A percentile compares a stretch with the other conserved stretches of the same genome.
Evolutionary conservation across 2,797 vertebrate genomes (phyloP).

Genomic region (Pelodytes ibericus): DNA sequence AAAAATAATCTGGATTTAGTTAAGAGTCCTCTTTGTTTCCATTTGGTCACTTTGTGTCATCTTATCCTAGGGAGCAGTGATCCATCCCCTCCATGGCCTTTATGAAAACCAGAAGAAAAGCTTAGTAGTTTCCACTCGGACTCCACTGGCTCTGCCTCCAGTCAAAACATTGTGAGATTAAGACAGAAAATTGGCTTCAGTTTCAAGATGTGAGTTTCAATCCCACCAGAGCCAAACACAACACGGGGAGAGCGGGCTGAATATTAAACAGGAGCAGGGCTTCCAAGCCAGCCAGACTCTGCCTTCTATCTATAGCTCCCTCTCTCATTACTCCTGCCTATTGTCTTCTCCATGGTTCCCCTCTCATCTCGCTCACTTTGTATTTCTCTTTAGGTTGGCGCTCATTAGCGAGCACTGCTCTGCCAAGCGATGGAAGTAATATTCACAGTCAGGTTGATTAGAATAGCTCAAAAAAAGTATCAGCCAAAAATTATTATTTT

Average conservation of each 20-base stretch:
- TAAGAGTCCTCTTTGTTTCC: conserved; percentile 30
- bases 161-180: conserved; percentile 85
- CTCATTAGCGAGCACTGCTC: conserved; percentile 18
- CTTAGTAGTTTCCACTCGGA: conserved; percentile 81
- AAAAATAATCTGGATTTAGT: conserved; percentile 15
- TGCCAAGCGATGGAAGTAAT: no score
- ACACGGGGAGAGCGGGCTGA: conserved; percentile 72
- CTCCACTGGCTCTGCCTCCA: conserved; percentile 83
- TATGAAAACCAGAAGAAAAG: conserved; percentile 63
- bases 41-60: conserved; percentile 31
- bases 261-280: conserved; percentile 77
- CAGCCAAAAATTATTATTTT: no score
- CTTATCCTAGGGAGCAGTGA: conserved; percentile 2
- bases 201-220: conserved; percentile 84
- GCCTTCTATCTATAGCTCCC: conserved; percentile 24
- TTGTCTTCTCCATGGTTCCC: conserved; percentile 21
- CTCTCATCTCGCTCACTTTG: conserved; percentile 26
- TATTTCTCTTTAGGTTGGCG: background rate
- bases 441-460: no score
- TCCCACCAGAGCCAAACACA: conserved; percentile 79
- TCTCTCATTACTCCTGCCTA: conserved; percentile 35
- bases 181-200: conserved; percentile 80
- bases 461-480: no score
- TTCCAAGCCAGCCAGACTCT: conserved; percentile 62
- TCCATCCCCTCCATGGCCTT: conserved; percentile 54